Evolutionary conservation across 2,113 vertebrate species (phyloP), one percentile per base, ranked within the genome.

Genomic region (Rafetus swinhoei): DNA sequence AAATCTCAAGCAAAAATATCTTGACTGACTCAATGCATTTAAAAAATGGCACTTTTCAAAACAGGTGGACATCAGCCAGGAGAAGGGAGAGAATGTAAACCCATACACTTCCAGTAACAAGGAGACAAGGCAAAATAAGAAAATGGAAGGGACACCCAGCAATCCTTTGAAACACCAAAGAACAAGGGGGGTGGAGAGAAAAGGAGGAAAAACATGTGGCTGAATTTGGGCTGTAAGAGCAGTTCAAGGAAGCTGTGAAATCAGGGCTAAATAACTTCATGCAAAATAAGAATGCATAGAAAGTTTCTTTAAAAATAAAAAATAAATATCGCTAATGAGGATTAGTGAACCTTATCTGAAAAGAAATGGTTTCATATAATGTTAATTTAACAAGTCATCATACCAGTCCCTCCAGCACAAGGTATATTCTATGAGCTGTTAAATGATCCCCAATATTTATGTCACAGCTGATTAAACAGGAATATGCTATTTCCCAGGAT

Each of bases 391-490:
- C 95, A 95, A 80, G 81, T 79, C 80, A 96, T 91, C 88, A 93
- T 94, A 91, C 76, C 92, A 93, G n/a, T 90, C 88, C 81, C 87
- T 77, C 21, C 24, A 96, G 96, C 92, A 97, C 96, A 97, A 95
- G 69, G 1, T 2, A 79, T 95, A 92, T 87, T 86, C 90, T 96
- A 55, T 97, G 96, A 97, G 96, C 95, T 97, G 96, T 87, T 98
- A 97, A 98, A 97, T 98, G 97, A 97, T 88, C 94, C 91, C 93
- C 85, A 57, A 94, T 98, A 97, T 97, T 98, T 98, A 94, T 95
- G 97, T 90, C 90, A 97, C 56, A 82, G 95, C 80, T 97, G 96
- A 93, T 97, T 98, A 97, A 97, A 97, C 91, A 96, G 96, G 96
- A 97, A 97, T 97, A 89, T 95, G 85, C 93, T 96, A 95, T 79